Conservation (phyloP, 2,113 vertebrate species). For the Petromus typicus region DNA sequence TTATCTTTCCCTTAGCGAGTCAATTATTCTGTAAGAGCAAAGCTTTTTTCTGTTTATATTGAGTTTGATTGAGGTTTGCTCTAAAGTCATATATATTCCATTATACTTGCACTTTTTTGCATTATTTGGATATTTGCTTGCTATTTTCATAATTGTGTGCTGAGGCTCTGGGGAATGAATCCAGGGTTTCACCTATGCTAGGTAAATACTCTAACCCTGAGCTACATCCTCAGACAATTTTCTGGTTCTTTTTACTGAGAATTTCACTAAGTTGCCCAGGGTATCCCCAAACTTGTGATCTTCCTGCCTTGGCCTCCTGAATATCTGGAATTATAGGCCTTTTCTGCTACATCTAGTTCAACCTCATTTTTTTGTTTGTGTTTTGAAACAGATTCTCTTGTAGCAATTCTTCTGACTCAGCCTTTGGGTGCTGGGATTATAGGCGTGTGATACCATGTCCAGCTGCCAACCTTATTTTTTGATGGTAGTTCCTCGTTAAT, state of each 20-base stretch:
- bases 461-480: background rate
- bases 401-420: background rate
- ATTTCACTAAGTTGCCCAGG: background rate
- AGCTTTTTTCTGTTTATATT: background rate
- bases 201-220: background rate
- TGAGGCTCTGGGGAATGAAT: background rate
- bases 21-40: background rate
- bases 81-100: background rate
- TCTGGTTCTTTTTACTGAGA: background rate
- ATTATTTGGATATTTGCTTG: background rate
- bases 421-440: background rate
- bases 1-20: background rate
- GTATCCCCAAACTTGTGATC: background rate
- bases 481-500: background rate
- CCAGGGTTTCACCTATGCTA: background rate
- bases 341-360: background rate
- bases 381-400: background rate
- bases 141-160: background rate
- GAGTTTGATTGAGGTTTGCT: background rate
- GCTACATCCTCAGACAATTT: background rate
- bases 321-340: background rate
- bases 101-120: background rate
- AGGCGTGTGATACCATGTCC: background rate
- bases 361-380: background rate
- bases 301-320: background rate